A percentile compares a stretch with the other conserved stretches of the same genome.
phyloP scores from a whole-genome alignment of 2,113 vertebrate genomes.

The Hepsetus odoe region DNA sequence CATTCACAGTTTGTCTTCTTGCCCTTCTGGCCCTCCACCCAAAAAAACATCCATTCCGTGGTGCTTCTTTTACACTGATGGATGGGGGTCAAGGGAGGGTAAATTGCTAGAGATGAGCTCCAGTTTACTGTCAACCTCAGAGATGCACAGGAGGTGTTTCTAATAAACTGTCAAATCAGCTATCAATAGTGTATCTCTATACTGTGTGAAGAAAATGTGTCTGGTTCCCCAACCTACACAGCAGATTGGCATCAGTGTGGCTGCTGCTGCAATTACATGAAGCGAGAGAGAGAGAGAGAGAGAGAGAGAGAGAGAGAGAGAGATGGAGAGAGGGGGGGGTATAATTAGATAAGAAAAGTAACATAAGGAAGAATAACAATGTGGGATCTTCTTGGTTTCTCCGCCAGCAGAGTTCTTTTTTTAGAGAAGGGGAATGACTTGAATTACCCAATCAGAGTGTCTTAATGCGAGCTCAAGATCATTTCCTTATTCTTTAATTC shows the following conservation, averaged over 20 bases:
- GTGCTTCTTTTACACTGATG: no score
- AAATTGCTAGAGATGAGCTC: no score
- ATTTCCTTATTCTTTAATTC: slow-evolving; percentile 25
- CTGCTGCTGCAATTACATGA: slow-evolving; percentile 1
- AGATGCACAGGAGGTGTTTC: background rate
- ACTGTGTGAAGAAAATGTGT: background rate
- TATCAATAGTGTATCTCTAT: background rate
- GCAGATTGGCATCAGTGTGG: background rate
- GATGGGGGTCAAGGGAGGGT: no score
- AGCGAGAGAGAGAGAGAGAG: background rate
- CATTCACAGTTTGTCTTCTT: no score
- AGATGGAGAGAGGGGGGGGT: slow-evolving; percentile 6
- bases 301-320: background rate
- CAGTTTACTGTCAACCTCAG: no score
- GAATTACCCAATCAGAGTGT: slow-evolving; percentile 8
- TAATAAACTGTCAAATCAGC: background rate
- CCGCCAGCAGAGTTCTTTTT: slow-evolving; percentile 13
- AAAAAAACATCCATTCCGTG: no score
- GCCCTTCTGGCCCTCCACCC: no score
- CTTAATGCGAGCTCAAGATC: slow-evolving; percentile 25
- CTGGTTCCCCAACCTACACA: slow-evolving; percentile 12
- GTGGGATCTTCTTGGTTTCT: background rate
- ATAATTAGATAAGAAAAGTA: slow-evolving; percentile 27
- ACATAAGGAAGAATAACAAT: background rate
- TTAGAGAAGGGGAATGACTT: slow-evolving; percentile 8